Percentiles rank a stretch among this genome's conserved stretches.
These are phyloP conservation scores for Rhynchophorus ferrugineus DNA, from an alignment of 1,140 invertebrate species.

Conservation along the genomic window DNA sequence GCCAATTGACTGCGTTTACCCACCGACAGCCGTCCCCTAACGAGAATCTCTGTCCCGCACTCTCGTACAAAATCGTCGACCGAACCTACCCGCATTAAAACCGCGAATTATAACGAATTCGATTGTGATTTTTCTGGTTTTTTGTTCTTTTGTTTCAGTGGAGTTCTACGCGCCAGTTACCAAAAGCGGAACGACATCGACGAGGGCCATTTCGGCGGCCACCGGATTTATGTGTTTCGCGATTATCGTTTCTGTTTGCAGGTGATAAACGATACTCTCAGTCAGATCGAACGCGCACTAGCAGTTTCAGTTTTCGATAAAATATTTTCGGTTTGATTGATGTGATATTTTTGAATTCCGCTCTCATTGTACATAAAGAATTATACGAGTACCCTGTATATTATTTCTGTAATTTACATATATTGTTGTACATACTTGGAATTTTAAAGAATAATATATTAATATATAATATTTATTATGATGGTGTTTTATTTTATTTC, in stretches of 20 bases:
- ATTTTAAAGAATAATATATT: not conserved
- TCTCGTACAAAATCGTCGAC: too few relatives aligned
- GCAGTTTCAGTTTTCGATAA: too few relatives aligned
- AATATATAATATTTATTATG: too few relatives aligned
- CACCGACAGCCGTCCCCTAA: too few relatives aligned
- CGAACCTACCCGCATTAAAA: too few relatives aligned
- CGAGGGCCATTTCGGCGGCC: not conserved
- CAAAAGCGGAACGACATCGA: not conserved
- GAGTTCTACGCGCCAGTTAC: conserved; percentile 1
- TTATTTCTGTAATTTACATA: not conserved
- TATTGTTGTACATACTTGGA: not conserved
- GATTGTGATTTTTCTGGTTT: too few relatives aligned
- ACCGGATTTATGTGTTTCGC: not conserved
- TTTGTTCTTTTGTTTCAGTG: conserved; percentile 6
- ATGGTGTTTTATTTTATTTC: too few relatives aligned
- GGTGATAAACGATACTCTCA: not conserved
- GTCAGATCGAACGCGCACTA: not conserved
- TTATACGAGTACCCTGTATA: not conserved
- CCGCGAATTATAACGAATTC: too few relatives aligned
- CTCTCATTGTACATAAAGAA: not conserved
- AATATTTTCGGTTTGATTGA: not conserved
- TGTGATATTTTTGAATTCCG: not conserved
- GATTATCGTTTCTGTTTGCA: not conserved
- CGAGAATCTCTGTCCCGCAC: too few relatives aligned
- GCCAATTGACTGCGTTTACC: too few relatives aligned